These are phyloP conservation scores for Dendrocincla fuliginosa DNA, from an alignment of 2,797 vertebrate species.

Conservation along the genomic window DNA sequence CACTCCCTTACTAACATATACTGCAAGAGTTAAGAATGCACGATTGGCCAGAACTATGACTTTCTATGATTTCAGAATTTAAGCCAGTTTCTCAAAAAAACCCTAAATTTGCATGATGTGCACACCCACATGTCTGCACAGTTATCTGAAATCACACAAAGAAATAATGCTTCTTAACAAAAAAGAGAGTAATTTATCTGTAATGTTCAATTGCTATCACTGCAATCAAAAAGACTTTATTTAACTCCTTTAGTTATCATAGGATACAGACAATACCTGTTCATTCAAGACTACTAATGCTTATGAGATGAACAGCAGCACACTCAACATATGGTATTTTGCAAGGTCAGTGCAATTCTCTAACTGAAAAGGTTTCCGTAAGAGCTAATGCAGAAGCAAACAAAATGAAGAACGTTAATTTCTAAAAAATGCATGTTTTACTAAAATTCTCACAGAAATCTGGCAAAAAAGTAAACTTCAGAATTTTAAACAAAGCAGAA, in stretches of 20 bases:
- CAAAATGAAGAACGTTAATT: not conserved
- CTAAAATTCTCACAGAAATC: not conserved
- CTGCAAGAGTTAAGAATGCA: not conserved
- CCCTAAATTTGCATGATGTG: not conserved
- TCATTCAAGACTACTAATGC: constrained; percentile 16
- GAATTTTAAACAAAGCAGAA: constrained; percentile 5
- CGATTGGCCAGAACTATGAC: not conserved
- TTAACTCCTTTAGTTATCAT: constrained; percentile 6
- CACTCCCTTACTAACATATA: not conserved
- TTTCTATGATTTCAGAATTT: not conserved
- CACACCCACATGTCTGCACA: not conserved
- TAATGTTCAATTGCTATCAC: constrained; percentile 14
- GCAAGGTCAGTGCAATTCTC: constrained; percentile 28
- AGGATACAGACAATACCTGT: constrained; percentile 8
- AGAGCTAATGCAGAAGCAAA: not conserved
- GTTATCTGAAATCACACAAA: not conserved
- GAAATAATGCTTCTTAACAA: not conserved
- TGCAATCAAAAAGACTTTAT: not conserved
- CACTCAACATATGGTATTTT: constrained; percentile 38
- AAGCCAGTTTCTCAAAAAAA: not conserved
- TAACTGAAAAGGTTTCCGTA: not conserved
- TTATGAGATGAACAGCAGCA: constrained; percentile 7
- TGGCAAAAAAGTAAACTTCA: not conserved
- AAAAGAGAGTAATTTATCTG: not conserved
- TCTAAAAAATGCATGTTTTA: not conserved